Conservation (phyloP, 2,113 vertebrate genomes). For the Heloderma charlesbogerti region DNA sequence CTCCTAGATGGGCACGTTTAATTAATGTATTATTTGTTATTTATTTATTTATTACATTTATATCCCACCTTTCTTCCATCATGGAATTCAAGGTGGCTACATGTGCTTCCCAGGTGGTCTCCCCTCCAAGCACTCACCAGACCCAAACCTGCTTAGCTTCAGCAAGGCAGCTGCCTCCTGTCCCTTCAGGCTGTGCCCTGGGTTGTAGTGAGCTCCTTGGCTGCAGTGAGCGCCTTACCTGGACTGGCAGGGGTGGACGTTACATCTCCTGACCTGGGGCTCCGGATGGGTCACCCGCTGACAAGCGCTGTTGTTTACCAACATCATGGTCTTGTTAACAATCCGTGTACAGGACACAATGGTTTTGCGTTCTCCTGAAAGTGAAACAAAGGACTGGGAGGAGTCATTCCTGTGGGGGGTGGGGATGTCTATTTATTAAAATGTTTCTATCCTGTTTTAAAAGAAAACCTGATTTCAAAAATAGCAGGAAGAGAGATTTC, state of each 20-base stretch:
- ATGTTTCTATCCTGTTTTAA: not conserved
- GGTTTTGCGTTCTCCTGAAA: slow-evolving; percentile 89
- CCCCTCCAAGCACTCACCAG: too few species aligned
- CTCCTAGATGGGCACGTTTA: not conserved
- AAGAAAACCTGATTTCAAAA: not conserved
- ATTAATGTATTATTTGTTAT: too few species aligned
- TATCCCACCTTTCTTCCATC: too few species aligned
- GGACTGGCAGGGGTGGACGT: slow-evolving; percentile 91
- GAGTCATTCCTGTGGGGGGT: not conserved
- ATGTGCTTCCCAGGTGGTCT: too few species aligned
- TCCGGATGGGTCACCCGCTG: slow-evolving; percentile 83
- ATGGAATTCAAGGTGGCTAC: too few species aligned
- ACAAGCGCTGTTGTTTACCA: slow-evolving; percentile 89
- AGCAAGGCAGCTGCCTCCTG: too few species aligned
- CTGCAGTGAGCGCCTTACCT: slow-evolving; percentile 78
- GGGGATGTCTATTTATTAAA: not conserved
- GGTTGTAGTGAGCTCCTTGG: too few species aligned
- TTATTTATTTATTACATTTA: too few species aligned
- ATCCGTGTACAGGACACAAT: slow-evolving; percentile 92
- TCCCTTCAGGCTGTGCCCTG: too few species aligned
- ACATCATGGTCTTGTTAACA: slow-evolving; percentile 88
- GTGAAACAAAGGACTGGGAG: not conserved
- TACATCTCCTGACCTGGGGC: slow-evolving; percentile 90
- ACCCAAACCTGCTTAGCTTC: too few species aligned
- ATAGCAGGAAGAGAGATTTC: not conserved